phyloP scores from a whole-genome alignment of 2,888 invertebrate species.

The Drymonia ruficornis region DNA sequence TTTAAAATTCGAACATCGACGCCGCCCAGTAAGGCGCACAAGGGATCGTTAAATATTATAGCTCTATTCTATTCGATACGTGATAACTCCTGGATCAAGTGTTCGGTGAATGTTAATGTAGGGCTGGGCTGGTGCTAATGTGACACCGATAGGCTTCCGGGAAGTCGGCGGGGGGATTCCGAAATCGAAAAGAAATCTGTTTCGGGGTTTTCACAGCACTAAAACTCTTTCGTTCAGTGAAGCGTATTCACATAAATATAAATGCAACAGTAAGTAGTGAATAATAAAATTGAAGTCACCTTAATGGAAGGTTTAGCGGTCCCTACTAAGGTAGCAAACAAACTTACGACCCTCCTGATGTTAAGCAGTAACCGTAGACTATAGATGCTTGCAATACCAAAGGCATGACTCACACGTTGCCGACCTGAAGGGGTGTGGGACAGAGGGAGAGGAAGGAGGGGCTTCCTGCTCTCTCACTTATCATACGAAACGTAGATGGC shows the following conservation, averaged over 20 bases:
- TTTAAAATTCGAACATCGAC: conserved; percentile 79
- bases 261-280: too few relatives aligned
- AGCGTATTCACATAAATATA: neutral
- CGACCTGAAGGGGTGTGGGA: too few relatives aligned
- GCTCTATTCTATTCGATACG: conserved; percentile 83
- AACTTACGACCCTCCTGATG: too few relatives aligned
- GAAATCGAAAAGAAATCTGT: conserved; percentile 30
- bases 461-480: too few relatives aligned
- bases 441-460: too few relatives aligned
- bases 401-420: too few relatives aligned
- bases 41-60: conserved; percentile 83
- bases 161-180: conserved; percentile 68
- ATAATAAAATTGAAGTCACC: neutral
- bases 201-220: conserved; percentile 29
- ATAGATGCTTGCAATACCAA: too few relatives aligned
- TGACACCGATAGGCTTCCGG: conserved; percentile 78
- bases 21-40: conserved; percentile 78
- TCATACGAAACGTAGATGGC: too few relatives aligned
- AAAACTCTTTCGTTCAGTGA: neutral
- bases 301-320: too few relatives aligned
- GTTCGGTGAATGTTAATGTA: conserved; percentile 80
- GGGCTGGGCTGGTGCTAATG: conserved; percentile 61
- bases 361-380: too few relatives aligned
- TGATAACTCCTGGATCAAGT: conserved; percentile 79
- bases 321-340: too few relatives aligned